Evolutionary conservation across 37 sponge, comb jelly and placozoan species (phyloP), one percentile per base, ranked within the genome.

Genomic region (Theonella swinhoei): DNA sequence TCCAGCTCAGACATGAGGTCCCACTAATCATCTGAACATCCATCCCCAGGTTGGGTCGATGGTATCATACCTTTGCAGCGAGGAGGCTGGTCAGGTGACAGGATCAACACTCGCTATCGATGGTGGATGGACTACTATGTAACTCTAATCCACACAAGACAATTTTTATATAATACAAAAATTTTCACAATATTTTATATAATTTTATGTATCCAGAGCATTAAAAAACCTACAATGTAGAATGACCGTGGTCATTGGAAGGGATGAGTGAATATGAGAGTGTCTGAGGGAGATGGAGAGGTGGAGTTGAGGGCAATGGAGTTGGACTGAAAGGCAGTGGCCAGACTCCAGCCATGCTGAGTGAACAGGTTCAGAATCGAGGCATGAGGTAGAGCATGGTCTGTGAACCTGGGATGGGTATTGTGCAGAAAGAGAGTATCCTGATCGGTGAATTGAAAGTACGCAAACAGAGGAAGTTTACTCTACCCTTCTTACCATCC

Each of bases 51-150:
- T 91, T 73, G 88, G 81, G 0, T 43, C 71, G 26, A 64, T 88
- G 65, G 92, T 88, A 23, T 62, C 37, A 0, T 92, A 68, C 37
- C 65, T 92, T 62, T 92, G 89, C 66, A 68, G 75, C 35, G 82
- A 83, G 4, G 85, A 83, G 28, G 89, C 85, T 26, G 24, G 58
- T 8, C 89, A 88, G 39, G 68, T 92, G 23, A 92, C 92, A 25
- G 92, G 92, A 5, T 32, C 80, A 17, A 42, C 89, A 24, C 31
- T 92, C 11, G n/a, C 89, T 25, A 83, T 92, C 19, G 92, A 92
- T 79, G 88, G 88, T 20, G 92, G 92, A 4, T 92, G 89, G 89
- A 92, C 92, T 43, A 82, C 91, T 3, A 41, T 62, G 20, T 82
- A 37, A 32, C 40, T 17, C 64, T 68, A n/a, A n/a, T 68, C 25